These are phyloP conservation scores for Hyalella azteca DNA, from an alignment of 2,888 invertebrate species.

Conservation along the genomic window DNA sequence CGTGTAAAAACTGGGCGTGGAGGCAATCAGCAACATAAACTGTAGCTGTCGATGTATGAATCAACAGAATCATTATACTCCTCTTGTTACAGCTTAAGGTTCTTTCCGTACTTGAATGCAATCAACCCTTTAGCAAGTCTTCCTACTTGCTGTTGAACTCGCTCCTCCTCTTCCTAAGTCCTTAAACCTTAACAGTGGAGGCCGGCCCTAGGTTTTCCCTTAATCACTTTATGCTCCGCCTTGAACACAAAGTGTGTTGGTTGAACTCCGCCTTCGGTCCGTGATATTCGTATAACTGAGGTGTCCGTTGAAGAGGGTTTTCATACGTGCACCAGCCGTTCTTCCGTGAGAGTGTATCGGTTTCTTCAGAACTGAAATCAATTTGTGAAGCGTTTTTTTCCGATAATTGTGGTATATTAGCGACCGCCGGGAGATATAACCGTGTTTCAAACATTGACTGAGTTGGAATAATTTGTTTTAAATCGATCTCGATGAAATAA, in stretches of 20 bases:
- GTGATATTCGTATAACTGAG: constrained; percentile 21
- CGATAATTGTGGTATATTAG: no score
- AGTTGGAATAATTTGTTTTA: no score
- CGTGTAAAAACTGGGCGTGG: neutral
- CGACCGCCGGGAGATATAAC: no score
- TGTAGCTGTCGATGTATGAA: constrained; percentile 30
- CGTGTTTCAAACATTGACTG: no score
- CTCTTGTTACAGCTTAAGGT: constrained; percentile 32
- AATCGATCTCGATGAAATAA: no score
- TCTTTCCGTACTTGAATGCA: constrained; percentile 22
- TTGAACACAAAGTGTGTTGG: neutral
- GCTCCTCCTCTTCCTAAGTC: neutral
- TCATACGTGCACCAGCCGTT: constrained; percentile 7
- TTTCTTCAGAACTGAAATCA: no score
- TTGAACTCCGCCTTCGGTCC: constrained; percentile 4
- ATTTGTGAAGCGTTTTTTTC: no score
- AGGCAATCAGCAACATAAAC: neutral
- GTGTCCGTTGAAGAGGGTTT: constrained; percentile 22
- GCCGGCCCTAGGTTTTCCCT: neutral
- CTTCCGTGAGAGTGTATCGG: neutral
- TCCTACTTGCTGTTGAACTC: neutral
- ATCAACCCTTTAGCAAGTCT: constrained; percentile 16
- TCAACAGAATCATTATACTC: constrained; percentile 33
- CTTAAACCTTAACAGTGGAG: neutral
- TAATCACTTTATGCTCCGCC: neutral